Conservation (phyloP, 2,797 vertebrate species). For the Lindbergichthys nudifrons region DNA sequence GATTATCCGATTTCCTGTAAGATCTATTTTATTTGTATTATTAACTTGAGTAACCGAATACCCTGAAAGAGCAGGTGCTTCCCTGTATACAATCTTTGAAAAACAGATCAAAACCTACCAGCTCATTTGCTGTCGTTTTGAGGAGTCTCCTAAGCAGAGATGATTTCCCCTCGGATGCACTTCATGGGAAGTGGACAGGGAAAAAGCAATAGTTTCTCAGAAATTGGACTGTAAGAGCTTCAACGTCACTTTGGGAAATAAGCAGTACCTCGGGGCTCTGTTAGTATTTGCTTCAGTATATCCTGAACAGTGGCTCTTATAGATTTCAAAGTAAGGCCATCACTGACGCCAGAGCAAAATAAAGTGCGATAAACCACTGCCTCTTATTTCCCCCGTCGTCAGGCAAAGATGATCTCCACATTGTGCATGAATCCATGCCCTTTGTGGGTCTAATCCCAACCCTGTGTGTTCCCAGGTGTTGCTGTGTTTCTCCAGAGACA, state of each 20-base stretch:
- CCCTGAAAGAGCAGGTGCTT: background rate
- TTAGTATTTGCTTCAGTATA: conserved; percentile 17
- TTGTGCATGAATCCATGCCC: conserved; percentile 1
- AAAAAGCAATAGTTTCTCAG: conserved; percentile 49
- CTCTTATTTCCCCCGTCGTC: background rate
- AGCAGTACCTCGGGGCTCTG: conserved; percentile 23
- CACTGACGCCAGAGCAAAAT: background rate
- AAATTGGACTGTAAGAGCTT: conserved; percentile 29
- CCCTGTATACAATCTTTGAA: background rate
- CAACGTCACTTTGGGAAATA: conserved; percentile 28
- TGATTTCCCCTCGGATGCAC: conserved; percentile 1
- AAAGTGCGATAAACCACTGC: conserved; percentile 4
- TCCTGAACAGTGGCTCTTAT: conserved; percentile 41
- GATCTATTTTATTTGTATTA: too few relatives aligned
- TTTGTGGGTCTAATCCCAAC: conserved; percentile 5
- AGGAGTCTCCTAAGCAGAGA: background rate
- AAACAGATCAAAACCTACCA: conserved; percentile 5
- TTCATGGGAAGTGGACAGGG: conserved; percentile 48
- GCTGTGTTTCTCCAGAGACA: conserved; percentile 97
- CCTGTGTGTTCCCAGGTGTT: conserved; percentile 86
- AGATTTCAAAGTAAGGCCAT: conserved; percentile 10
- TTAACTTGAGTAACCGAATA: too few relatives aligned
- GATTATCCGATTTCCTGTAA: too few relatives aligned
- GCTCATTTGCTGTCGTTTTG: background rate
- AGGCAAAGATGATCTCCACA: conserved; percentile 3